Conservation (phyloP, 2,797 vertebrate species). For the Leptodactylus fallax region DNA sequence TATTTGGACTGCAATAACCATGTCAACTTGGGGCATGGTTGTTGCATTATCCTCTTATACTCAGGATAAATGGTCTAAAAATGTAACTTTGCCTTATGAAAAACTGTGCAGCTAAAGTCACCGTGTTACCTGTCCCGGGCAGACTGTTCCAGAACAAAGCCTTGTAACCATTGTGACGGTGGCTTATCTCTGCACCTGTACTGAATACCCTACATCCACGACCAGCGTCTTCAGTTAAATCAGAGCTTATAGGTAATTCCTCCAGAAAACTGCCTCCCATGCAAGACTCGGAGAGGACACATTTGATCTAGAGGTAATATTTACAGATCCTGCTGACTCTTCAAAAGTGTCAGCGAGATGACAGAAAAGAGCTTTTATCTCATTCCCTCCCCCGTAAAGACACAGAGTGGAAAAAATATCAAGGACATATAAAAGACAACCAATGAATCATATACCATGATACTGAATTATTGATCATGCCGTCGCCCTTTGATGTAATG, state of each 20-base stretch:
- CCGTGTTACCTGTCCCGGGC: background rate
- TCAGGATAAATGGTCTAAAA: too few relatives aligned
- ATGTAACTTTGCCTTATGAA: too few relatives aligned
- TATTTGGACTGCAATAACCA: too few relatives aligned
- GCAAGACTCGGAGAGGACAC: background rate
- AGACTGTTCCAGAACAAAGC: too few relatives aligned
- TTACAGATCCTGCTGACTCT: constrained; percentile 8
- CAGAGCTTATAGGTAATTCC: background rate
- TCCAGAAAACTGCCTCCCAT: background rate
- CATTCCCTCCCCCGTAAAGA: background rate
- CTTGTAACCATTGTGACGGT: background rate
- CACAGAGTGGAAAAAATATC: constrained; percentile 6
- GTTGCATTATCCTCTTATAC: too few relatives aligned
- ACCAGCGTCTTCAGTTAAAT: background rate
- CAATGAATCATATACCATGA: background rate
- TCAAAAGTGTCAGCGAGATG: constrained; percentile 8
- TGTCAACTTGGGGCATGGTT: too few relatives aligned
- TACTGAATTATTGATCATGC: constrained; percentile 30
- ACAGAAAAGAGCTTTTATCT: constrained; percentile 23
- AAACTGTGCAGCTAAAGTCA: background rate
- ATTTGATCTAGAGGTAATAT: constrained; percentile 4
- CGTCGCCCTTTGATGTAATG: constrained; percentile 1
- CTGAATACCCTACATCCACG: background rate
- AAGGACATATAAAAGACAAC: background rate
- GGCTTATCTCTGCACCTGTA: background rate